phyloP scores from a whole-genome alignment of 1,140 invertebrate genomes.

The Mylabris phalerata region DNA sequence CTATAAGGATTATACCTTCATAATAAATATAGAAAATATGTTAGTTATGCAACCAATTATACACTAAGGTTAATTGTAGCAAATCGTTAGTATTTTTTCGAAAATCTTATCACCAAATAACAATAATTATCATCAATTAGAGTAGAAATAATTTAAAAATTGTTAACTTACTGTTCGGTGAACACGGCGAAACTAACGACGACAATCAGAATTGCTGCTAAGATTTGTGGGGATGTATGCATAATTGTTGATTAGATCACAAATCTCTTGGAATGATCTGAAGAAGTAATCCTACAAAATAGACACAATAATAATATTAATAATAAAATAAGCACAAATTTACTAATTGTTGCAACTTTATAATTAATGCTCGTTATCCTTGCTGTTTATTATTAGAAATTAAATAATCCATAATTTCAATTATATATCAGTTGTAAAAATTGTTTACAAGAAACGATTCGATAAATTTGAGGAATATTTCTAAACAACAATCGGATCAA shows the following conservation, averaged over 20 bases:
- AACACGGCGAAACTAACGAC: slow-evolving; percentile 9
- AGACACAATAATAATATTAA: not conserved
- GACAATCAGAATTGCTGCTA: slow-evolving; percentile 10
- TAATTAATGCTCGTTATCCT: too few species aligned
- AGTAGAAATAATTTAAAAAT: too few species aligned
- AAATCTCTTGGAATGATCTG: slow-evolving; percentile 1
- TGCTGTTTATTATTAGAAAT: too few species aligned
- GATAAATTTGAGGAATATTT: too few species aligned
- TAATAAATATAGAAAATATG: too few species aligned
- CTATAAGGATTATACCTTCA: too few species aligned
- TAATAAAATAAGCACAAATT: not conserved
- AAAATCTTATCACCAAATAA: not conserved
- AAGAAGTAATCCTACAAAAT: slow-evolving; percentile 9
- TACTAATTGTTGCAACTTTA: too few species aligned
- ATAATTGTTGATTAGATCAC: slow-evolving; percentile 5
- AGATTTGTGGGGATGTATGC: slow-evolving; percentile 7
- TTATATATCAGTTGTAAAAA: too few species aligned
- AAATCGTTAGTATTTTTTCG: not conserved
- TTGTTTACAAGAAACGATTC: too few species aligned
- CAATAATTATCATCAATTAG: too few species aligned
- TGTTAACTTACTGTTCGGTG: slow-evolving; percentile 9
- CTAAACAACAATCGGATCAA: too few species aligned
- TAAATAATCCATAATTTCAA: too few species aligned
- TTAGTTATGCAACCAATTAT: not conserved
- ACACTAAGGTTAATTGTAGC: not conserved